phyloP scores from a whole-genome alignment of 2,113 vertebrate genomes.

The Sitta europaea region DNA sequence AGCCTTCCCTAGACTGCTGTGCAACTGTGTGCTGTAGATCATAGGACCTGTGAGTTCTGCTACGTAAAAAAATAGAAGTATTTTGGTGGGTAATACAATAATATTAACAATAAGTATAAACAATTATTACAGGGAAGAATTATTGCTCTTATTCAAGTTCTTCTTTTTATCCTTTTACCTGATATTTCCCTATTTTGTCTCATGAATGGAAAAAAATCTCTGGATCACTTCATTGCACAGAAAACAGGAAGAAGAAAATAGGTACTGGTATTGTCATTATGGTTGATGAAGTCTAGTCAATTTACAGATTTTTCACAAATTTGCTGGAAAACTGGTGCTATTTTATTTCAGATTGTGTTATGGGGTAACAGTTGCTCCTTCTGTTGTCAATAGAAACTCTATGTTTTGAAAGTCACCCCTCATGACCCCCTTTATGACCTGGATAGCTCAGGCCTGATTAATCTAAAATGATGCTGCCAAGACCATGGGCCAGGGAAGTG shows the following conservation, averaged over 20 bases:
- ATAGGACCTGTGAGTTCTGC: not conserved
- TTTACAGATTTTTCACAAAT: constrained; percentile 44
- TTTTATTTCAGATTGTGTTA: constrained; percentile 10
- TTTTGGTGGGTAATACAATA: not conserved
- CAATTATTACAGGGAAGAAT: not conserved
- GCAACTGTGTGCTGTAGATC: not conserved
- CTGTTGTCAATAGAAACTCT: not conserved
- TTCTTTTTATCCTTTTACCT: not conserved
- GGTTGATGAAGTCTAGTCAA: not conserved
- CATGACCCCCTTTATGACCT: not conserved
- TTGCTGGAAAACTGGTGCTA: constrained; percentile 5
- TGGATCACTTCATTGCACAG: not conserved
- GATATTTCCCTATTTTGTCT: not conserved
- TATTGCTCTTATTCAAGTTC: not conserved
- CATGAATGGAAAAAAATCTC: not conserved
- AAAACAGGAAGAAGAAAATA: not conserved
- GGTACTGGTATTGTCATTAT: constrained; percentile 31
- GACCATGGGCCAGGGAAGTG: not conserved
- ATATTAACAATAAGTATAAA: not conserved
- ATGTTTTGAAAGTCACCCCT: not conserved
- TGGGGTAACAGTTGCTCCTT: not conserved
- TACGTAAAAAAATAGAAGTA: not conserved
- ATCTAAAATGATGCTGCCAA: not conserved
- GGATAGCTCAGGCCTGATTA: not conserved
- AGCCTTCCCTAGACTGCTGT: not conserved